Conservation (phyloP, 2,888 invertebrate genomes). For the Listrodromus nycthemerus region DNA sequence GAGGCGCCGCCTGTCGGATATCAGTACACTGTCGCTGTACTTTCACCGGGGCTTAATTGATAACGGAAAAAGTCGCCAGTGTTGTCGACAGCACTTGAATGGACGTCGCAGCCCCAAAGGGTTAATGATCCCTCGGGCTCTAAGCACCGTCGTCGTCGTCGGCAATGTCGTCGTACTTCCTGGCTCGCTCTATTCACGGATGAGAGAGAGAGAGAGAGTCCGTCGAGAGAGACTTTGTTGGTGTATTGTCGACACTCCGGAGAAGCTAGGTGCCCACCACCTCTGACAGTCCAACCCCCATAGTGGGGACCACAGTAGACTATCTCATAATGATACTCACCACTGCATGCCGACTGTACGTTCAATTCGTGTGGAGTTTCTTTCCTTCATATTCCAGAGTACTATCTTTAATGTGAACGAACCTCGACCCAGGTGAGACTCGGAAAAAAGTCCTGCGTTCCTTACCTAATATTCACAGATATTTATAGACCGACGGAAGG, state of each 20-base stretch:
- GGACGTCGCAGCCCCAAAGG: conserved; percentile 50
- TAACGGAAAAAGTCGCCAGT: conserved; percentile 59
- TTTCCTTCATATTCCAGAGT: too few relatives aligned
- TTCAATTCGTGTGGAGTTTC: background rate
- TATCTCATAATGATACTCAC: background rate
- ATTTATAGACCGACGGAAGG: too few relatives aligned
- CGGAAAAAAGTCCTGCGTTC: too few relatives aligned
- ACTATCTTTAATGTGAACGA: background rate
- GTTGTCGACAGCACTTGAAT: conserved; percentile 63
- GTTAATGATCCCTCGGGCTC: conserved; percentile 58
- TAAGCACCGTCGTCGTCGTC: conserved; percentile 29
- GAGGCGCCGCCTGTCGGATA: conserved; percentile 28
- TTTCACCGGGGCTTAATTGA: conserved; percentile 57
- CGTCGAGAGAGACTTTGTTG: conserved; percentile 16
- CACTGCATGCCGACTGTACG: background rate
- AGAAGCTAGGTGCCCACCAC: conserved; percentile 21
- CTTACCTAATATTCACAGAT: too few relatives aligned
- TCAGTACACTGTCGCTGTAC: conserved; percentile 15
- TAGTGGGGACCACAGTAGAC: conserved; percentile 13
- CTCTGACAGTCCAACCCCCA: conserved; percentile 28
- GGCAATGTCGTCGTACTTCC: conserved; percentile 43
- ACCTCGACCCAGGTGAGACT: background rate
- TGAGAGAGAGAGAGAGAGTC: conserved; percentile 25
- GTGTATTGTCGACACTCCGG: conserved; percentile 31
- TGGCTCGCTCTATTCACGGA: conserved; percentile 49